Evolutionary conservation across 2,888 invertebrate genomes (phyloP), one percentile per base, ranked within the genome.

Genomic region (Andrena hattorfiana): DNA sequence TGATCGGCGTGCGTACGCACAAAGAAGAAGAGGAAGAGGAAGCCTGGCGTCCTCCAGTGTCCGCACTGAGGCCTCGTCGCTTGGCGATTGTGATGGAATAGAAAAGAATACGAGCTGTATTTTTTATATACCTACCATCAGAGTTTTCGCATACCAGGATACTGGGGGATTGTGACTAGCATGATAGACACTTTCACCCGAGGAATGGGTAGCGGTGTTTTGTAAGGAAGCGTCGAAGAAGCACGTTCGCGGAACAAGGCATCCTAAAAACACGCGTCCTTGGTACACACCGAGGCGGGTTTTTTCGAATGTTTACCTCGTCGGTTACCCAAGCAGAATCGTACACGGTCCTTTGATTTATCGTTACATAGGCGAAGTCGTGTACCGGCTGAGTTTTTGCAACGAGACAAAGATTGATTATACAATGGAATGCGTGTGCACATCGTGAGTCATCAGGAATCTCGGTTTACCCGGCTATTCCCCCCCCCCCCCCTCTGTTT

Each of bases 371-470:
- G 70, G 73, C 62, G 26, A 42, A 51, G 54, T 54, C 66, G 60
- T 56, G 23, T 23, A 69, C 20, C 5, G 56, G 26, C 32, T n/a
- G 28, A 35, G 66, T 81, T 71, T 64, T 62, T 32, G 35, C 64
- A 16, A 49, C 68, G 56, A 70, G 64, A 68, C 81, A 81, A 81
- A 49, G 81, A 73, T 73, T 77, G 64, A 84, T 84, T 81, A 62
- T 71, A 67, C 72, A 76, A 78, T 66, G 77, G 83, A 64, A 87
- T 74, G 73, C 51, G 56, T 23, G 54, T 49, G 68, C 30, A 26
- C 51, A 60, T 67, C 74, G 20, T 76, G 84, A 77, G 67, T 81
- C 85, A 74, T 78, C 67, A 32, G n/a, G 64, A 83, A 42, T 81
- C 77, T 78, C 78, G 30, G 63, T 75, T 76, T 66, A 42, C 60